Evolutionary conservation across 2,797 vertebrate genomes (phyloP), one percentile per base, ranked within the genome.

Genomic region (Gallinago solitaria): DNA sequence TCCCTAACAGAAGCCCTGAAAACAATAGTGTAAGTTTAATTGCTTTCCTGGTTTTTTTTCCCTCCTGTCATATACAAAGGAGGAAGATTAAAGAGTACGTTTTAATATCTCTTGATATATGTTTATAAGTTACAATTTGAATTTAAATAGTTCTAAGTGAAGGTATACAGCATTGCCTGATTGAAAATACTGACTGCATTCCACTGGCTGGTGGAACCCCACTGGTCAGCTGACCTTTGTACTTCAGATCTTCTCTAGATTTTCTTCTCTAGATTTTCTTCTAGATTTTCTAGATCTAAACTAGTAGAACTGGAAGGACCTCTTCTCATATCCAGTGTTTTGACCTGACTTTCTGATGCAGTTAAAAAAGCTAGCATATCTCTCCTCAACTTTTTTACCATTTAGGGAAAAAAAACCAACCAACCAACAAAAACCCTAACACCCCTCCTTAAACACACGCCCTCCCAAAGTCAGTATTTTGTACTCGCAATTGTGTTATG

Each of bases 21-120:
- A 60, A n/a, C 25, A 61, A 30, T 0, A 41, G 23, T 0, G 0
- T 2, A 41, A 16, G 4, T 57, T 39, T 5, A 20, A 19, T 5
- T 41, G 12, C 9, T 59, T 32, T 48, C 27, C 47, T 61, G 6
- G 1, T 0, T 47, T 56, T 30, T 39, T 30, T 39, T 7, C 35
- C 51, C 17, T n/a, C 37, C 12, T 41, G 30, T 87, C 24, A 41
- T 27, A 56, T 23, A 67, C 19, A 48, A 41, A 89, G 18, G 27
- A 61, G 21, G 51, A 33, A 71, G 27, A 75, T 16, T 24, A 83
- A 78, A 37, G 3, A 25, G 0, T 16, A 2, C 5, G 19, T 73
- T 75, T 83, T 12, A 25, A n/a, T 9, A 20, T 16, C 17, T 56
- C 45, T 64, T 45, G 11, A 57, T 45, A 57, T 12, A 28, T 6